Conservation (phyloP, 2,797 vertebrate species). For the Craterocephalus amniculus region DNA sequence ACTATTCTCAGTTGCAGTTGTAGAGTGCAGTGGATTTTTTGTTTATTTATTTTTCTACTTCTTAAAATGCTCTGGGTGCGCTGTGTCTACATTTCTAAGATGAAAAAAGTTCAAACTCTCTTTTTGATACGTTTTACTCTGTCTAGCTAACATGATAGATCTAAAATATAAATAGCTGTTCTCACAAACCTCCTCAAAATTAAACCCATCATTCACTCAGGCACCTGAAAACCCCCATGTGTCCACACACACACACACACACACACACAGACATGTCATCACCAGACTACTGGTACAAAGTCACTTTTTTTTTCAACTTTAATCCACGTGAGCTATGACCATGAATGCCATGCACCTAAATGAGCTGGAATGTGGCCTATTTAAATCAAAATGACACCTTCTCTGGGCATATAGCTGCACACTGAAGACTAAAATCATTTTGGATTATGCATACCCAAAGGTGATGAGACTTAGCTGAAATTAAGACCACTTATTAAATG, state of each 20-base stretch:
- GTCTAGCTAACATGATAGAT: constrained; percentile 44
- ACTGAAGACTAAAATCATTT: constrained; percentile 34
- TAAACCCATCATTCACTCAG: constrained; percentile 70
- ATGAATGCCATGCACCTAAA: constrained; percentile 47
- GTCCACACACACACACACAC: constrained; percentile 5
- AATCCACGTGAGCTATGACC: constrained; percentile 43
- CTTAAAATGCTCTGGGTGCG: constrained; percentile 7
- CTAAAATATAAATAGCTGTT: constrained; percentile 57
- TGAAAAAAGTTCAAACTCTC: constrained; percentile 21
- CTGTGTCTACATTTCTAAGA: constrained; percentile 12
- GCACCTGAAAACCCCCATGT: constrained; percentile 38
- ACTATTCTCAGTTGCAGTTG: constrained; percentile 1
- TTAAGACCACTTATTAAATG: constrained; percentile 45
- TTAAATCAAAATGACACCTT: constrained; percentile 70
- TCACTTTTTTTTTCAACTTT: constrained; percentile 31
- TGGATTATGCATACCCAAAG: constrained; percentile 35
- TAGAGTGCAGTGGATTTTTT: neutral
- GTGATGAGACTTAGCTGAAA: constrained; percentile 44
- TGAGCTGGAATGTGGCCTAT: constrained; percentile 67
- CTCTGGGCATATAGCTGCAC: constrained; percentile 35
- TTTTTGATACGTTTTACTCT: neutral
- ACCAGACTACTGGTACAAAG: constrained; percentile 9
- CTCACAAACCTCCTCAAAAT: constrained; percentile 58
- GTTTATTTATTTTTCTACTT: constrained; percentile 9
- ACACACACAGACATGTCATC: neutral